Evolutionary conservation across 2,888 invertebrate species (phyloP), one percentile per base, ranked within the genome.

Genomic region (Dorcus parallelipipedus): DNA sequence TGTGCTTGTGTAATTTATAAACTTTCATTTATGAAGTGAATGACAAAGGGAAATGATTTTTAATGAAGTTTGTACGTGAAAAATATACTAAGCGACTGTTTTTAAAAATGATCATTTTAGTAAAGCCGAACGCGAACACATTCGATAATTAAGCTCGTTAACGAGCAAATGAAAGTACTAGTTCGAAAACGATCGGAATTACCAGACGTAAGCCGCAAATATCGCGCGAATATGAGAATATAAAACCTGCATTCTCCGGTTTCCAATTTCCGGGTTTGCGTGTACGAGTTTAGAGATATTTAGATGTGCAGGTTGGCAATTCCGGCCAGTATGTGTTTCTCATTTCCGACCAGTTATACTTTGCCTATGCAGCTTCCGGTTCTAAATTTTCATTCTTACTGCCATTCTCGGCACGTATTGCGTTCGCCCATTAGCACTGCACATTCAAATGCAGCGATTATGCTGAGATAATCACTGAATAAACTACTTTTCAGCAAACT

Each of bases 191-290:
- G 26, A 33, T 33, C 49, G 50, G 43, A 54, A 54, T 49, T 54
- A 49, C 41, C 39, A 50, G 40, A 39, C 17, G 14, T 49, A 54
- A 49, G 41, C 42, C 45, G 42, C 38, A 52, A 52, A 52, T 42
- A 23, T 38, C n/a, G 52, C 50, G 42, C 52, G 47, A 40, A 49
- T 40, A 54, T 42, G 54, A 50, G 42, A 23, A 38, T 58, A 47
- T 55, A 58, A 50, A 58, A 58, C 54, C 54, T 58, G 54, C 60
- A 54, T 54, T 40, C 55, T 71, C 72, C 68, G 72, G 73, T 75
- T 75, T 76, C 72, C 74, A 76, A 75, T 75, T 74, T 75, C 75
- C 74, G 71, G 72, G 67, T 68, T 72, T 69, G 70, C 52, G 61
- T 61, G 61, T 59, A 50, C 53, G 60, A 64, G 67, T 65, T 67